Evolutionary conservation across 2,888 invertebrate genomes (phyloP), one percentile per base, ranked within the genome.

Genomic region (Geophilus truncorum): DNA sequence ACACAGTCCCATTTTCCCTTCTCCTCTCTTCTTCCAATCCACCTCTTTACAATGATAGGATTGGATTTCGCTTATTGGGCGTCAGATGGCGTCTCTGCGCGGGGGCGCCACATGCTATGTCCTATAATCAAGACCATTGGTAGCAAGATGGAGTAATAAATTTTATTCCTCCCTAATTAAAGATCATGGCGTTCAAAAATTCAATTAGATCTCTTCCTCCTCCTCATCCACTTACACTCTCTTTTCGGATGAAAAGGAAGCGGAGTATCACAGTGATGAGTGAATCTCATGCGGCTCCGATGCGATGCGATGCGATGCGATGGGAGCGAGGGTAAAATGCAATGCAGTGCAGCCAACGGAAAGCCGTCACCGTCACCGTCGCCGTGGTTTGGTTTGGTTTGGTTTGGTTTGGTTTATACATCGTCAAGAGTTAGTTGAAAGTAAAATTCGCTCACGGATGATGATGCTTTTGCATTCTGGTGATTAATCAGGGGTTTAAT

Each of bases 181-280:
- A 70, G 70, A 70, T 70, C 70, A 70, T 70, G 70, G 28, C 70
- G 70, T 70, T 70, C 70, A 70, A 70, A 70, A 70, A 70, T 70
- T 70, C 70, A 70, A 70, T 70, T 70, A 70, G 25, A 70, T 70
- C 70, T 70, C 70, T 70, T 70, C 23, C 51, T 51, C 51, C 18
- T 18, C 21, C 51, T 51, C 51, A 51, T 51, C 18, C 21, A 51
- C 51, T 18, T 15, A 51, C 18, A 51, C 15, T 18, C 70, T 70
- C 70, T 28, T 70, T 70, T 70, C 10, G 28, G 70, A 70, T 70
- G 28, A 70, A 70, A 70, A 70, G 23, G 23, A 28, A 70, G 28
- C 70, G 70, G 28, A 70, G 62, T 28, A 70, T 28, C 28, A 51
- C 70, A 70, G 70, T 70, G 70, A 51, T 51, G 51, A 51, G 51